Evolutionary conservation across 2,888 invertebrate genomes (phyloP).

Genomic region (Boloria selene): DNA sequence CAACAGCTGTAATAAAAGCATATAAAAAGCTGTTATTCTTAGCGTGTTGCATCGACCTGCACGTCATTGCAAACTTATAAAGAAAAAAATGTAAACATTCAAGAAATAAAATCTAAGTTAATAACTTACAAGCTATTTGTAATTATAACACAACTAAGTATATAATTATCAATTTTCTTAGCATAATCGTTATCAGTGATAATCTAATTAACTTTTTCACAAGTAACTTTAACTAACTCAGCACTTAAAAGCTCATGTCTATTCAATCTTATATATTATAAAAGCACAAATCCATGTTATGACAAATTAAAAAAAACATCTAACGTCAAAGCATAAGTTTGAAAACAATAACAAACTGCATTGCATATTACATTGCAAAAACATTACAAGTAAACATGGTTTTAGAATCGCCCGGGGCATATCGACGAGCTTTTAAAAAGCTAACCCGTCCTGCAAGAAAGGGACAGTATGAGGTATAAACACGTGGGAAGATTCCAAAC

Average conservation of each 20-base stretch:
- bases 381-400: conserved; percentile 79
- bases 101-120: no score
- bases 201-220: no score
- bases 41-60: neutral
- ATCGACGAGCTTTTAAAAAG: conserved; percentile 79
- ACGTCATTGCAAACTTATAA: neutral
- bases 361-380: conserved; percentile 24
- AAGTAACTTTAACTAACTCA: no score
- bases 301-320: neutral
- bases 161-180: no score
- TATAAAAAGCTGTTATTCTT: conserved; percentile 5
- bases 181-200: no score
- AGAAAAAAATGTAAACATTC: no score
- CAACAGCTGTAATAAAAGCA: conserved; percentile 16
- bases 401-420: conserved; percentile 72
- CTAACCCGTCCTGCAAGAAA: conserved; percentile 77
- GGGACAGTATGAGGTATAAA: conserved; percentile 64
- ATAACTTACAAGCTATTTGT: no score
- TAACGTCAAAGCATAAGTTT: neutral
- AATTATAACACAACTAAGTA: no score
- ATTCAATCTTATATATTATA: no score
- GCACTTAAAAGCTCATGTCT: no score
- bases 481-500: conserved; percentile 82
- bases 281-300: no score
- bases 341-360: neutral